phyloP scores from a whole-genome alignment of 2,888 invertebrate species.

The Epistrophe eligans region DNA sequence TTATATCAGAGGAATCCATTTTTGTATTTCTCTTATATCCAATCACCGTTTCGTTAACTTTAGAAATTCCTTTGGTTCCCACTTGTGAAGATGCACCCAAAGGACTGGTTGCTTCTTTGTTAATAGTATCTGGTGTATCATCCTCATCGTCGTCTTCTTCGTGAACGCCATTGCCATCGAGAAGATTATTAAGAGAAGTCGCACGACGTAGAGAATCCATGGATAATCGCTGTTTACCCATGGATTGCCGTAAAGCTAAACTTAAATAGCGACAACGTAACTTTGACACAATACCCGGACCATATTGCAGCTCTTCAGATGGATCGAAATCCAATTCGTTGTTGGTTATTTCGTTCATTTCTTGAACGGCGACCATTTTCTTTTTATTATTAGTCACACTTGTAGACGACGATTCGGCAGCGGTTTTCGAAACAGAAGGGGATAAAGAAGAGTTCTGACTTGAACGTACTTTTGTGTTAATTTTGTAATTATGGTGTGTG shows the following conservation, averaged over 20 bases:
- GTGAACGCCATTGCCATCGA: slow-evolving; percentile 87
- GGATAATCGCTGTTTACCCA: slow-evolving; percentile 87
- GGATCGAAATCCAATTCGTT: slow-evolving; percentile 84
- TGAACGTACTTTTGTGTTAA: slow-evolving; percentile 57
- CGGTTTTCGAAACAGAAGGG: slow-evolving; percentile 75
- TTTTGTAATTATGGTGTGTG: slow-evolving; percentile 68
- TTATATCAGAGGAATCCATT: slow-evolving; percentile 23
- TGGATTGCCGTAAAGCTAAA: slow-evolving; percentile 91
- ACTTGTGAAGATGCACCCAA: slow-evolving; percentile 17
- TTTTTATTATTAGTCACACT: slow-evolving; percentile 78
- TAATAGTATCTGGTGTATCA: slow-evolving; percentile 52
- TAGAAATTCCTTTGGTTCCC: slow-evolving; percentile 20
- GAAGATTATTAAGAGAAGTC: slow-evolving; percentile 92
- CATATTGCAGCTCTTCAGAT: slow-evolving; percentile 93
- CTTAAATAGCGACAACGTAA: slow-evolving; percentile 94
- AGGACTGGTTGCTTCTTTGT: slow-evolving; percentile 47
- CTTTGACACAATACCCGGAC: slow-evolving; percentile 95
- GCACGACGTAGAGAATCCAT: slow-evolving; percentile 90
- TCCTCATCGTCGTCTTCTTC: slow-evolving; percentile 80
- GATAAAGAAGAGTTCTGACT: slow-evolving; percentile 50
- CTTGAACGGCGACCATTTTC: slow-evolving; percentile 85
- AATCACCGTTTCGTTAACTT: slow-evolving; percentile 35
- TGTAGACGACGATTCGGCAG: slow-evolving; percentile 64
- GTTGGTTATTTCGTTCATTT: slow-evolving; percentile 81
- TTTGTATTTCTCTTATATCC: slow-evolving; percentile 36